Base-by-base conservation (phyloP, 2,113 vertebrate species). In the Gila orcuttii region DNA sequence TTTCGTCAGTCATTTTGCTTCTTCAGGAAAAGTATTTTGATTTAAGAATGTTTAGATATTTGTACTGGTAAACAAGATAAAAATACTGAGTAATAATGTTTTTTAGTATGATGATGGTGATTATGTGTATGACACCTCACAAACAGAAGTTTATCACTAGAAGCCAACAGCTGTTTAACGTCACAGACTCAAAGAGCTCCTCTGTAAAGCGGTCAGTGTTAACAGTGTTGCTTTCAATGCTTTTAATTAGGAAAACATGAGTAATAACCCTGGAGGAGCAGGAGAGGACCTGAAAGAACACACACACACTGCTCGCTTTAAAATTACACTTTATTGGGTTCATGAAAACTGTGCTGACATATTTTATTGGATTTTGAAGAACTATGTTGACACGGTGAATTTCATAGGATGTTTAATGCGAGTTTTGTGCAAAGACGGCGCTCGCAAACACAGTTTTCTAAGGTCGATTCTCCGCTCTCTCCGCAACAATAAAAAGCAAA, bases 341-440 rank as follows among this genome's bases (percentile, higher is more conserved):
- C 42, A 68, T 81, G 82, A 86, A 88, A 81, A 33, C 50, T 8
- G 74, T 36, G 66, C 73, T 83, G 87, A 76, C 79, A 55, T 69
- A 82, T 84, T 81, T 84, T 86, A 79, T 76, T 79, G 86, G 85
- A 60, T 88, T 88, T 81, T 84, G 86, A 85, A 71, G 69, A 88
- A 81, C 68, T 81, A 62, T 23, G 77, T 76, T 79, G 82, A 86
- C 66, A 52, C 79, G 12, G 55, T 83, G 28, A 86, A 77, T 83
- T 79, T 79, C 85, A 75, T 68, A 25, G 86, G 71, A 76, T 62
- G 83, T 82, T 84, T 81, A 83, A 79, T 69, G 83, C 28, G 77
- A 42, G 81, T 77, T 52, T 82, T 59, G 55, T 23, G 55, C 55
- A 23, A 23, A 3, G 64, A 25, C 64, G 39, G 39, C 5, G 21